Evolutionary conservation across 2,113 vertebrate genomes (phyloP), one percentile per base, ranked within the genome.

Genomic region (Colistium nudipinnis): DNA sequence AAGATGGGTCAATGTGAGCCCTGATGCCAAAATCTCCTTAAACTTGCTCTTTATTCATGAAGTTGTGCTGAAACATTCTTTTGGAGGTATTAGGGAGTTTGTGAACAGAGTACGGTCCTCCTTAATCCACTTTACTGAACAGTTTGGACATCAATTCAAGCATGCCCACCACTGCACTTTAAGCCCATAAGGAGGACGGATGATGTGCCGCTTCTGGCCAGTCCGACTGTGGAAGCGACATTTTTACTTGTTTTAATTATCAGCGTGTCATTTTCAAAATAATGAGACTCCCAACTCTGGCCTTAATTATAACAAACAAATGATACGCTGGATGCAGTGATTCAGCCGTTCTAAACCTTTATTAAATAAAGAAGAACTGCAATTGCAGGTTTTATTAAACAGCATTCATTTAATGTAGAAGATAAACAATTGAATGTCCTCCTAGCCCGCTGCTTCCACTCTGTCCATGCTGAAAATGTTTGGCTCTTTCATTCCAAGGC

Each of bases 1-100:
- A 81, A 76, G 80, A 77, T 73, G 76, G 88, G 85, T 90, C 87
- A 90, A 89, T 89, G 90, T 73, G 71, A 80, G 84, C 84, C 76
- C 76, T 48, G 84, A 80, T 72, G 75, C 73, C 85, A 88, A 84
- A 31, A 90, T 89, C 85, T 87, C 66, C 84, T 79, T 85, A 85
- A 87, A 88, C 38, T 45, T 47, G 7, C 79, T 84, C 84, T 86
- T 89, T 87, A 85, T 87, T 88, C 84, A 82, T 84, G 83, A 87
- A 78, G 72, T 71, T 74, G 65, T 73, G 85, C 84, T 80, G 74
- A 85, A 86, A 88, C 81, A 82, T 82, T 88, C 81, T 81, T 67
- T 67, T 54, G 39, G 63, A 36, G 74, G 70, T 55, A 66, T 80
- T 73, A 84, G 38, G 73, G 55, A 82, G 84, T 57, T 82, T 81